Percentiles rank a stretch among this genome's conserved stretches.
These are phyloP conservation scores for Philaenus spumarius DNA, from an alignment of 1,140 invertebrate genomes.

Conservation along the genomic window DNA sequence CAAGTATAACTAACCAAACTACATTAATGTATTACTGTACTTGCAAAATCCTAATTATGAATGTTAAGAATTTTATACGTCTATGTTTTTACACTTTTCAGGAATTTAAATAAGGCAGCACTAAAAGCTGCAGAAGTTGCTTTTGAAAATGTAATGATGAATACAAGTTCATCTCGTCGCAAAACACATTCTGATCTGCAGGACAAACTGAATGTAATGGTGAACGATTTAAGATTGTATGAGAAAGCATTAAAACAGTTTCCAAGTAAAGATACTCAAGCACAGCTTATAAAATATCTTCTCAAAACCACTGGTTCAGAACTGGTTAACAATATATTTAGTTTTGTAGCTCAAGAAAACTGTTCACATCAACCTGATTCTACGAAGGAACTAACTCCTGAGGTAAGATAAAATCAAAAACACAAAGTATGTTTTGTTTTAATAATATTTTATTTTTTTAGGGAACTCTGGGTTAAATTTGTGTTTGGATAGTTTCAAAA, in stretches of 20 bases:
- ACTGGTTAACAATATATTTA: slow-evolving; percentile 67
- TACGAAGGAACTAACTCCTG: slow-evolving; percentile 36
- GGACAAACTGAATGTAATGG: slow-evolving; percentile 69
- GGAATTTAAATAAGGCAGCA: slow-evolving; percentile 46
- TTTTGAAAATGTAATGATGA: slow-evolving; percentile 61
- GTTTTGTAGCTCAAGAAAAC: slow-evolving; percentile 37
- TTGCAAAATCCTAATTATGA: too few species aligned
- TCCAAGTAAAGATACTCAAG: slow-evolving; percentile 50
- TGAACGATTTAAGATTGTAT: slow-evolving; percentile 72
- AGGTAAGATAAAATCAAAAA: too few species aligned
- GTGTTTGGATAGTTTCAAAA: too few species aligned
- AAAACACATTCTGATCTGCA: slow-evolving; percentile 73
- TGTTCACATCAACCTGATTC: slow-evolving; percentile 50
- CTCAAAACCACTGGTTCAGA: slow-evolving; percentile 77
- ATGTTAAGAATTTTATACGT: slow-evolving; percentile 18
- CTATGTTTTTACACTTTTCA: too few species aligned
- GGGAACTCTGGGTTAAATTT: too few species aligned
- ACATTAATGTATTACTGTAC: too few species aligned
- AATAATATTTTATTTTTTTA: too few species aligned
- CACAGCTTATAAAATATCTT: slow-evolving; percentile 68
- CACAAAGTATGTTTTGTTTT: too few species aligned
- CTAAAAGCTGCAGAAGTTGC: slow-evolving; percentile 57
- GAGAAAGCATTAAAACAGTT: slow-evolving; percentile 76
- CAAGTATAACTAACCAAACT: too few species aligned
- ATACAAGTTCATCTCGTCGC: slow-evolving; percentile 54